Percentiles rank a stretch among this genome's conserved stretches.
Conservation (phyloP, 2,888 invertebrate genomes). For the Trichogramma dendrolimi region DNA sequence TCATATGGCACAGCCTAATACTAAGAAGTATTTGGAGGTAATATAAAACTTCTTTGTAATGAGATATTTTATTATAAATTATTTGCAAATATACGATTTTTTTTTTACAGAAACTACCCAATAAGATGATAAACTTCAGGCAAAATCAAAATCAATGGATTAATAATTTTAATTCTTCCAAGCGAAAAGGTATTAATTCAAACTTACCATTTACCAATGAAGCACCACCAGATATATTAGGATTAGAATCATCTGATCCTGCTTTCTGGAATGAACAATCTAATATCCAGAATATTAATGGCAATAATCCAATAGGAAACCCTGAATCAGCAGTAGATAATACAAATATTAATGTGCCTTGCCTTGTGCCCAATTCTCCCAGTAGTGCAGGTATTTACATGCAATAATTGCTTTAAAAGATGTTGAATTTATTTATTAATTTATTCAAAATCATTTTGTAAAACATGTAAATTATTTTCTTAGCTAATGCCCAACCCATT, state of each 20-base stretch:
- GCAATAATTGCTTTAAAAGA: conserved; percentile 14
- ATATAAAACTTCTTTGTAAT: conserved; percentile 24
- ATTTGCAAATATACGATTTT: background rate
- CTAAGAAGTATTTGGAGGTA: conserved; percentile 90
- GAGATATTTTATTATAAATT: conserved; percentile 8
- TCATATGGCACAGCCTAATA: conserved; percentile 92
- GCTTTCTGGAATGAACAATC: conserved; percentile 50
- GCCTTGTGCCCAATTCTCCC: conserved; percentile 51
- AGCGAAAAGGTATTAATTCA: conserved; percentile 63
- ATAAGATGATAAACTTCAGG: conserved; percentile 82
- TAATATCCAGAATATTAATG: conserved; percentile 48
- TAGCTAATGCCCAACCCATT: conserved; percentile 47
- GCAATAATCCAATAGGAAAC: conserved; percentile 49
- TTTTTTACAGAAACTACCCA: conserved; percentile 72
- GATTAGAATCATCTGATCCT: conserved; percentile 47
- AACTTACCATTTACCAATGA: conserved; percentile 49
- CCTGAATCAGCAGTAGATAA: conserved; percentile 50
- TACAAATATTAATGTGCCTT: conserved; percentile 52
- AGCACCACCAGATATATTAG: conserved; percentile 48
- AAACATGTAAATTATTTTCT: conserved; percentile 9
- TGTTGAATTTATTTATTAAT: conserved; percentile 3
- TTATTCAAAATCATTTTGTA: background rate
- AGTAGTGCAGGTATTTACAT: conserved; percentile 45
- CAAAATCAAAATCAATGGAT: conserved; percentile 80
- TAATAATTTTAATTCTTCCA: conserved; percentile 72